These are phyloP conservation scores for Pelobates fuscus DNA, from an alignment of 2,113 vertebrate species.

Conservation along the genomic window DNA sequence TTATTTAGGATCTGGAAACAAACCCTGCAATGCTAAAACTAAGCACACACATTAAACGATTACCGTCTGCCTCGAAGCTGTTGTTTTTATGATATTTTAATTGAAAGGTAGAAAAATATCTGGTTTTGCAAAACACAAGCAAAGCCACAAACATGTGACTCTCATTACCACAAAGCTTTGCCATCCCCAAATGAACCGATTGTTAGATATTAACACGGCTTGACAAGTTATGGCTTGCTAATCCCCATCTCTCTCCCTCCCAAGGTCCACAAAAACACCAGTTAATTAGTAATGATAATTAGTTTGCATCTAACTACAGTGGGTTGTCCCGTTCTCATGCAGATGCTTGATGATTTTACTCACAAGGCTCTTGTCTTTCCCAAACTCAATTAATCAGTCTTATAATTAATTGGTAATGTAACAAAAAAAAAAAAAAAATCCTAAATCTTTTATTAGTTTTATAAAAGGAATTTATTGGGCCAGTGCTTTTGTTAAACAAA, in stretches of 20 bases:
- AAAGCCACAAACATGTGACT: slow-evolving; percentile 15
- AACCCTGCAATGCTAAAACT: too few species aligned
- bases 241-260: slow-evolving; percentile 4
- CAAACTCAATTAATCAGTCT: not conserved
- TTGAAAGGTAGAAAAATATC: too few species aligned
- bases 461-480: too few species aligned
- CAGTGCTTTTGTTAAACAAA: too few species aligned
- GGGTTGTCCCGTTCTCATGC: slow-evolving; percentile 31
- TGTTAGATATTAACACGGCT: slow-evolving; percentile 33
- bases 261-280: slow-evolving; percentile 10
- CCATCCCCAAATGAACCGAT: slow-evolving; percentile 26
- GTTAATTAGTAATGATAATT: slow-evolving; percentile 49
- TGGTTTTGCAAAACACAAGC: not conserved
- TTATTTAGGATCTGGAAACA: too few species aligned
- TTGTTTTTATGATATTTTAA: too few species aligned
- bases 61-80: too few species aligned
- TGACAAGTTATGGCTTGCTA: slow-evolving; percentile 45
- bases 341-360: slow-evolving; percentile 9
- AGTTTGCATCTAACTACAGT: slow-evolving; percentile 41
- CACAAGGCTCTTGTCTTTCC: not conserved
- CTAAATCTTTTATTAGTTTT: too few species aligned
- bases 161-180: slow-evolving; percentile 7
- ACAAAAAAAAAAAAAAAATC: not conserved
- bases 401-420: not conserved
- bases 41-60: too few species aligned